Evolutionary conservation across 2,888 invertebrate genomes (phyloP), one percentile per base, ranked within the genome.

Genomic region (Lasioglossum leucozonium): DNA sequence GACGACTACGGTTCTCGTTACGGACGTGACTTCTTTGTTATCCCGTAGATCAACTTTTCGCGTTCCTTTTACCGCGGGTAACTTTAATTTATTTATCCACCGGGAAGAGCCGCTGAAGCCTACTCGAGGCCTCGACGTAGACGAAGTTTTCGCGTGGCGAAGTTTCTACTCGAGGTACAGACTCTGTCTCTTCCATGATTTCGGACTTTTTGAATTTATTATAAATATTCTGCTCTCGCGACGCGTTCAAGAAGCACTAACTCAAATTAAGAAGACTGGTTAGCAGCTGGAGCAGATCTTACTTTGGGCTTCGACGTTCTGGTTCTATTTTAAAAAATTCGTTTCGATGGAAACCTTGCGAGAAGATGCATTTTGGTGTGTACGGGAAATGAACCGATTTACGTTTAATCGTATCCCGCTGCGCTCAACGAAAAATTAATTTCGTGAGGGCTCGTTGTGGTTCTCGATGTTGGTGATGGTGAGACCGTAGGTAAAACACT

Each of bases 31-130:
- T 55, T 51, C 73, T 55, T 26, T 55, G 51, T 37, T 11, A 26
- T 37, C 67, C 37, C 4, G 34, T 37, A 18, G 34, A 67, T 67
- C 67, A 34, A 67, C 37, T 37, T 67, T 18, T 37, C 67, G 22
- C 22, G 37, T 37, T 6, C 10, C 10, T 67, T 67, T 8, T 37
- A 11, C 67, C 16, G 11, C 22, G 37, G 34, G 18, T 37, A 67
- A 67, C 8, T 67, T 67, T 67, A 67, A 67, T 67, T 67, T 67
- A 37, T 67, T 37, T 67, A 37, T 67, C 18, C 37, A 4, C 34
- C 22, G 37, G 37, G 34, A 4, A 10, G 67, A 37, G 11, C 4
- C 8, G 37, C 18, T 22, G 34, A 34, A 67, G 37, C 67, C 37
- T 37, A 58, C 26, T 58, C 13, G 26, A n/a, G 3, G 4, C n/a